phyloP scores from a whole-genome alignment of 2,888 invertebrate genomes.

The Patella caerulea region DNA sequence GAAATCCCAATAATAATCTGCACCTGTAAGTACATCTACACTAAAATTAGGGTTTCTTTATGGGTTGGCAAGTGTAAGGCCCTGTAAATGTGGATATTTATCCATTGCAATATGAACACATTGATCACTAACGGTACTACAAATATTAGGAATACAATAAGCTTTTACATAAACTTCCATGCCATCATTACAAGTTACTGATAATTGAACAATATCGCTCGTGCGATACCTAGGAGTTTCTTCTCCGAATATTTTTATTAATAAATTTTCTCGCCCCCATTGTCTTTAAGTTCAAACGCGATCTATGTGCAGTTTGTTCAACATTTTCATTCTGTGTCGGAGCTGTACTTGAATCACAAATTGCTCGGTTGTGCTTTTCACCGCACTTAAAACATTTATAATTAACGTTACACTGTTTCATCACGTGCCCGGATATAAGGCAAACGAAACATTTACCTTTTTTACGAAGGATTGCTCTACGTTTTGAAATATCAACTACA shows the following conservation, averaged over 20 bases:
- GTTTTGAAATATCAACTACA: neutral
- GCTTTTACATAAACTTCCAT: slow-evolving; percentile 3
- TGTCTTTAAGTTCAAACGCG: neutral
- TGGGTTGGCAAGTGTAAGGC: neutral
- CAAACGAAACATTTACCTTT: neutral
- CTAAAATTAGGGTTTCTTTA: neutral
- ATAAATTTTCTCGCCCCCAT: neutral
- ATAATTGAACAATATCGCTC: neutral
- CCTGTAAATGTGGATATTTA: neutral
- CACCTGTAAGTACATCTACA: neutral
- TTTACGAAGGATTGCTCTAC: neutral
- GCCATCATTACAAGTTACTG: neutral
- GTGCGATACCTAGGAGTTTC: neutral
- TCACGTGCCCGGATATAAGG: neutral
- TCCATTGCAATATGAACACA: neutral
- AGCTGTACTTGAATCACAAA: neutral
- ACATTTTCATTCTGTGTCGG: neutral
- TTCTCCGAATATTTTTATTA: neutral
- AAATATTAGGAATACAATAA: neutral
- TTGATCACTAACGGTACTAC: neutral
- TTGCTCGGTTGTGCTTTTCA: neutral
- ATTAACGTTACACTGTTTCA: neutral
- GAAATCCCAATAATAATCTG: slow-evolving; percentile 8
- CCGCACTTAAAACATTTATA: neutral
- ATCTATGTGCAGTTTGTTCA: neutral